Evolutionary conservation across 2,888 invertebrate species (phyloP).

Genomic region (Agapostemon virescens): DNA sequence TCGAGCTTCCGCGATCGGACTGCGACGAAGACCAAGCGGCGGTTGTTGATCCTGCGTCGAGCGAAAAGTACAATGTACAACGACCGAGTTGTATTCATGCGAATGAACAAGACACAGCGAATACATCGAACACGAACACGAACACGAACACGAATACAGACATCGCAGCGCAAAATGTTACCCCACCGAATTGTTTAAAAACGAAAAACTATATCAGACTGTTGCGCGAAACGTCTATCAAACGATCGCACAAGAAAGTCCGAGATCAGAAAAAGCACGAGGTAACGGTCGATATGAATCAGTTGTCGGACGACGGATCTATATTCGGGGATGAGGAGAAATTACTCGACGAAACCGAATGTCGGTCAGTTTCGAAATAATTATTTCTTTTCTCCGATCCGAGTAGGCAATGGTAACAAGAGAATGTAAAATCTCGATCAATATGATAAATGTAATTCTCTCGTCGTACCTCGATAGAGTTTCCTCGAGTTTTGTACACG

Average conservation of each 20-base stretch:
- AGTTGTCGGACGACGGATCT: constrained; percentile 75
- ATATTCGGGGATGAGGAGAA: constrained; percentile 72
- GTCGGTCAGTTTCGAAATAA: constrained; percentile 1
- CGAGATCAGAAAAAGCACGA: constrained; percentile 58
- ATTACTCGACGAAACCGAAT: constrained; percentile 21
- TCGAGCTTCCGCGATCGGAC: not conserved
- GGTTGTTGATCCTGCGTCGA: not conserved
- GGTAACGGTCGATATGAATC: constrained; percentile 44
- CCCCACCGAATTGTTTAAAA: constrained; percentile 73
- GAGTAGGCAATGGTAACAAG: not conserved
- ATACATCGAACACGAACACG: constrained; percentile 29
- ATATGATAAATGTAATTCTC: constrained; percentile 26
- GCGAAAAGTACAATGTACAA: not conserved
- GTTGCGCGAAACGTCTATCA: constrained; percentile 73
- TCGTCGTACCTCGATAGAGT: not conserved
- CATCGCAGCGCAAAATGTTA: constrained; percentile 45
- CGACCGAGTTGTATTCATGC: constrained; percentile 59
- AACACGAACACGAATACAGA: constrained; percentile 24
- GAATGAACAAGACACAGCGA: constrained; percentile 4
- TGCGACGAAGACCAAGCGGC: not conserved
- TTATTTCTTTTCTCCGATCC: not conserved
- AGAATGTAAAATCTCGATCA: not conserved
- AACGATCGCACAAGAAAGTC: constrained; percentile 73
- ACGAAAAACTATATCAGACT: constrained; percentile 66
- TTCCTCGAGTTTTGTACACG: not conserved